phyloP scores from a whole-genome alignment of 2,888 invertebrate species.

The Acrocera orbiculus region DNA sequence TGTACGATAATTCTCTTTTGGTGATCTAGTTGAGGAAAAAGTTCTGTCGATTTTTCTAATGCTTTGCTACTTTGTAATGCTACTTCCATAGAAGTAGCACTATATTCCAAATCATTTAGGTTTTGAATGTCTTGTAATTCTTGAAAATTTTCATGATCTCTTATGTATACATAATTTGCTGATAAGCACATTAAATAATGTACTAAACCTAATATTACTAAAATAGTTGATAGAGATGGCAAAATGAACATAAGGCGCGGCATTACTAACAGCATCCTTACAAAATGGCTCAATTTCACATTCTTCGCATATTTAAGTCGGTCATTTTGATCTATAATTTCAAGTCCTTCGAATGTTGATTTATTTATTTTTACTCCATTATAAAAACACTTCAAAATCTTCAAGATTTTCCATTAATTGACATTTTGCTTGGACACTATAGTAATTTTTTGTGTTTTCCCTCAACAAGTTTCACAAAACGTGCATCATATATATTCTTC shows the following conservation, averaged over 20 bases:
- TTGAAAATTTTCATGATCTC: constrained; percentile 86
- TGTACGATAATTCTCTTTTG: constrained; percentile 81
- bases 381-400: constrained; percentile 67
- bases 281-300: constrained; percentile 74
- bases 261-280: constrained; percentile 80
- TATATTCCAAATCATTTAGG: constrained; percentile 57
- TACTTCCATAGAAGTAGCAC: constrained; percentile 64
- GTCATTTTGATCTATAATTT: no score
- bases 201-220: constrained; percentile 76
- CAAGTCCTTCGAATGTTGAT: no score
- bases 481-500: no score
- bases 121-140: constrained; percentile 80
- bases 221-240: constrained; percentile 62
- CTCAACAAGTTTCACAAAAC: constrained; percentile 77
- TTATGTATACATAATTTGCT: constrained; percentile 88
- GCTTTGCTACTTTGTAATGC: no score
- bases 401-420: constrained; percentile 83
- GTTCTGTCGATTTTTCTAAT: constrained; percentile 62
- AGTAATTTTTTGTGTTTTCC: constrained; percentile 86
- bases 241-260: constrained; percentile 80
- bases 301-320: constrained; percentile 61
- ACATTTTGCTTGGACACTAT: constrained; percentile 69
- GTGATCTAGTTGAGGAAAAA: constrained; percentile 83
- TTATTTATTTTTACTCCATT: no score
- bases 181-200: constrained; percentile 90